These are phyloP conservation scores for Aratinga solstitialis DNA, from an alignment of 2,797 vertebrate genomes.

Conservation along the genomic window DNA sequence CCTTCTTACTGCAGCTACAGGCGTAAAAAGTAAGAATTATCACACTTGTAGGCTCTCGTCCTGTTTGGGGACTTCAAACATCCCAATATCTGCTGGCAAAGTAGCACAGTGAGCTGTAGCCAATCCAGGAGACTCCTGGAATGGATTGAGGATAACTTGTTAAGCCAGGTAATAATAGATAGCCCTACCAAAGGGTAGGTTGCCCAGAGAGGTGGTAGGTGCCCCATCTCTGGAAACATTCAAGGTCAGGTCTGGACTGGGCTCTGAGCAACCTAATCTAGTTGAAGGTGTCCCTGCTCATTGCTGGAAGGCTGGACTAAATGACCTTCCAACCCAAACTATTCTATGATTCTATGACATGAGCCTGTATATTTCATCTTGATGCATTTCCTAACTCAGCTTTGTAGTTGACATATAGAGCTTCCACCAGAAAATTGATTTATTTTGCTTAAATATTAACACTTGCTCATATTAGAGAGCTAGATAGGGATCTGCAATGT, in stretches of 20 bases:
- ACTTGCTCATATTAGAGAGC: neutral
- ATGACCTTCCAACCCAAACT: neutral
- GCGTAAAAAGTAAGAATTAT: neutral
- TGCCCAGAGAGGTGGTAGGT: neutral
- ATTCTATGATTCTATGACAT: neutral
- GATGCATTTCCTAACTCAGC: neutral
- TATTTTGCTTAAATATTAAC: neutral
- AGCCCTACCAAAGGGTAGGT: no score
- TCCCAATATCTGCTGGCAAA: neutral
- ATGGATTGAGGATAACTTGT: neutral
- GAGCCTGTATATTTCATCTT: neutral
- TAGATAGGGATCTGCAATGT: neutral
- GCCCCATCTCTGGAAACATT: neutral
- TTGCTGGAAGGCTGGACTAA: neutral
- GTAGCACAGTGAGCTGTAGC: no score
- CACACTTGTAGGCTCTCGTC: neutral
- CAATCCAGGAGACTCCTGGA: neutral
- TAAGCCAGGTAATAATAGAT: neutral
- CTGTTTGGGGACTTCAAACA: neutral
- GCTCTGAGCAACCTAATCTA: neutral
- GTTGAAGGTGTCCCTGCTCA: neutral
- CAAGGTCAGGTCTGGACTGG: neutral
- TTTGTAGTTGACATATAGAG: neutral
- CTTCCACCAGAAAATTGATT: neutral
- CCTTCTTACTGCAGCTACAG: neutral